These are phyloP conservation scores for Phalangium opilio DNA, from an alignment of 2,888 invertebrate genomes.

Conservation along the genomic window DNA sequence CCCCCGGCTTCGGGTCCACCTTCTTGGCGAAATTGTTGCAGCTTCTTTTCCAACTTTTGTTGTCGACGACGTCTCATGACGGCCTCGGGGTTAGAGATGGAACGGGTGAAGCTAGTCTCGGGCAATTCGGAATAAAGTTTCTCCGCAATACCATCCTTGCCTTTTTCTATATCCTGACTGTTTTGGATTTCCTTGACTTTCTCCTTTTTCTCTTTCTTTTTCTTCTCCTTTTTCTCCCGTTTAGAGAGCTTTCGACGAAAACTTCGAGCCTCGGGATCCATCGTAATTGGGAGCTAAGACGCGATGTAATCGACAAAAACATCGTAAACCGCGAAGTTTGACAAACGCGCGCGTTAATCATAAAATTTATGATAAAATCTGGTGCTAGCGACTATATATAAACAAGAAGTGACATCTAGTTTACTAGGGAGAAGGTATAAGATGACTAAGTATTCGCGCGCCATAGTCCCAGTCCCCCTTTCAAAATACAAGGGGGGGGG, in stretches of 20 bases:
- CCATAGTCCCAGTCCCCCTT: no score
- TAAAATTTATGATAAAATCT: no score
- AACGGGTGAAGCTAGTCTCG: conserved; percentile 94
- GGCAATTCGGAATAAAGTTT: conserved; percentile 89
- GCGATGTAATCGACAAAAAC: no score
- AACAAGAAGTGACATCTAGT: no score
- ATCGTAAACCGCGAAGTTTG: no score
- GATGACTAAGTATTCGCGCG: no score
- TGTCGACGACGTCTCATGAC: conserved; percentile 94
- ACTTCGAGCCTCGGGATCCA: conserved; percentile 18
- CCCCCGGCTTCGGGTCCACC: conserved; percentile 80
- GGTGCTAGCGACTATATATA: no score
- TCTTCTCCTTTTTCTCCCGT: conserved; percentile 92
- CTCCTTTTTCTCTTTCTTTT: conserved; percentile 47
- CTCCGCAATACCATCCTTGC: conserved; percentile 62
- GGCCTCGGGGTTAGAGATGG: conserved; percentile 98
- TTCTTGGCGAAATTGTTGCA: conserved; percentile 89
- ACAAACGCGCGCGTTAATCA: no score
- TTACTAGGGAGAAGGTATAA: no score
- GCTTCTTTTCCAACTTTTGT: conserved; percentile 87
- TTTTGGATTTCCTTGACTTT: not conserved
- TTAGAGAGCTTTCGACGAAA: conserved; percentile 89
- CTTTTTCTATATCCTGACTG: conserved; percentile 34
- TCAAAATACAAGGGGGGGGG: no score
- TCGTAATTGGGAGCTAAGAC: conserved; percentile 16